Evolutionary conservation across 2,113 vertebrate species (phyloP).

Genomic region (Clarias gariepinus): DNA sequence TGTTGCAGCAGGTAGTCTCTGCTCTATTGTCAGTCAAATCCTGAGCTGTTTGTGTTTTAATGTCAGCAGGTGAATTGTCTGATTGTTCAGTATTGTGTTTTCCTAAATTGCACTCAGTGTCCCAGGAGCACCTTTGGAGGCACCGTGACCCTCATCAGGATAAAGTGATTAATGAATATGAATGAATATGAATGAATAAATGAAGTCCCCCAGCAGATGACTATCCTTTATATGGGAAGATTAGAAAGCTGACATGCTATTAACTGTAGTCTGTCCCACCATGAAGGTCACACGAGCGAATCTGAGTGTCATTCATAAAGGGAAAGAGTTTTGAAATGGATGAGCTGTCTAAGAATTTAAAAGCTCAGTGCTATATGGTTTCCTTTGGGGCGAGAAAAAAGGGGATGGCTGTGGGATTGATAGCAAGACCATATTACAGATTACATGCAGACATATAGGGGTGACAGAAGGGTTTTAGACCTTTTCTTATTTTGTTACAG

Average conservation of each 20-base stretch:
- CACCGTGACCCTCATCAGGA: background rate
- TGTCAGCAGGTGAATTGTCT: background rate
- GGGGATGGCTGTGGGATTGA: background rate
- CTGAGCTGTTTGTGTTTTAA: background rate
- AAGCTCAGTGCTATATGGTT: background rate
- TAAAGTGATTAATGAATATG: background rate
- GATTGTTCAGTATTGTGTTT: background rate
- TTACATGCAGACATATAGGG: background rate
- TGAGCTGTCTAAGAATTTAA: background rate
- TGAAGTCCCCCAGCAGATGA: background rate
- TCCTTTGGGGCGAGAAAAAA: background rate
- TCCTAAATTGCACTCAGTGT: background rate
- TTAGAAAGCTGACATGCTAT: background rate
- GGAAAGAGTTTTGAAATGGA: background rate
- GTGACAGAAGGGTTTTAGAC: too few species aligned
- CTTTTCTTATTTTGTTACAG: too few species aligned
- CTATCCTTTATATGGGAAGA: background rate
- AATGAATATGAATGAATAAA: conserved; percentile 13
- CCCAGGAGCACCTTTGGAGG: too few species aligned
- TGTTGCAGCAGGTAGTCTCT: background rate
- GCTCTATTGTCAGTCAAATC: background rate
- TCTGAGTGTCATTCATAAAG: background rate
- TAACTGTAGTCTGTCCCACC: background rate
- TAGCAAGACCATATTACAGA: conserved; percentile 15
- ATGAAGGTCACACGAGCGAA: background rate